Conservation (phyloP, 2,888 invertebrate genomes). For the Cyclophora punctaria region DNA sequence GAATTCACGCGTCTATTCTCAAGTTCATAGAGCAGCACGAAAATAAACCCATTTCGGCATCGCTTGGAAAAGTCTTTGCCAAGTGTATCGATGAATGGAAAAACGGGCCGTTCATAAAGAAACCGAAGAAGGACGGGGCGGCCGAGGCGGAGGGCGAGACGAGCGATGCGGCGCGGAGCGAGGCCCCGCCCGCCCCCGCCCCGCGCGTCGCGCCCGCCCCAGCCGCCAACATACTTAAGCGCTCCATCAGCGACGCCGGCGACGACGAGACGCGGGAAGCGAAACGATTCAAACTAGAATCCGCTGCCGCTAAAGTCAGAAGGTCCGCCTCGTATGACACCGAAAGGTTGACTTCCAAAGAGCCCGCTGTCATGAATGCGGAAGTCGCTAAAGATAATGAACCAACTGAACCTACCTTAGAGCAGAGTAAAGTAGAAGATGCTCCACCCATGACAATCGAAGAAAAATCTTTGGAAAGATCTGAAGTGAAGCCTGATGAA, state of each 20-base stretch:
- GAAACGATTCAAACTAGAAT: conserved; percentile 55
- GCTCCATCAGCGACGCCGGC: conserved; percentile 65
- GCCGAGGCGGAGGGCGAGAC: no score
- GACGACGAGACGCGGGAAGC: conserved; percentile 60
- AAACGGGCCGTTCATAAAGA: conserved; percentile 57
- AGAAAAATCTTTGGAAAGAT: conserved; percentile 8
- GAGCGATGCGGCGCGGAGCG: no score
- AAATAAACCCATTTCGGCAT: conserved; percentile 77
- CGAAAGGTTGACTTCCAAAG: conserved; percentile 42
- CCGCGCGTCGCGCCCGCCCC: conserved; percentile 28
- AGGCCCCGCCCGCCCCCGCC: no score
- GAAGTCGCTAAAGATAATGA: conserved; percentile 22
- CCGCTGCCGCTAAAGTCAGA: conserved; percentile 61
- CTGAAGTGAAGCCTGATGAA: conserved; percentile 16
- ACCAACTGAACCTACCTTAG: conserved; percentile 8
- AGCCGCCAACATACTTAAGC: conserved; percentile 64
- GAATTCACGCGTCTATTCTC: conserved; percentile 91
- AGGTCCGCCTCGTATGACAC: conserved; percentile 66
- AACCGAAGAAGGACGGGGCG: conserved; percentile 41
- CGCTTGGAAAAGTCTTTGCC: conserved; percentile 75
- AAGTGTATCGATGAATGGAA: conserved; percentile 72
- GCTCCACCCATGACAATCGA: conserved; percentile 11
- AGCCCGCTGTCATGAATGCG: conserved; percentile 17
- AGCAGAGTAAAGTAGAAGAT: conserved; percentile 15
- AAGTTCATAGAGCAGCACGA: conserved; percentile 88